A percentile compares a stretch with the other conserved stretches of the same genome.
Conservation (phyloP, 2,888 invertebrate genomes). For the Perizoma affinitatum region DNA sequence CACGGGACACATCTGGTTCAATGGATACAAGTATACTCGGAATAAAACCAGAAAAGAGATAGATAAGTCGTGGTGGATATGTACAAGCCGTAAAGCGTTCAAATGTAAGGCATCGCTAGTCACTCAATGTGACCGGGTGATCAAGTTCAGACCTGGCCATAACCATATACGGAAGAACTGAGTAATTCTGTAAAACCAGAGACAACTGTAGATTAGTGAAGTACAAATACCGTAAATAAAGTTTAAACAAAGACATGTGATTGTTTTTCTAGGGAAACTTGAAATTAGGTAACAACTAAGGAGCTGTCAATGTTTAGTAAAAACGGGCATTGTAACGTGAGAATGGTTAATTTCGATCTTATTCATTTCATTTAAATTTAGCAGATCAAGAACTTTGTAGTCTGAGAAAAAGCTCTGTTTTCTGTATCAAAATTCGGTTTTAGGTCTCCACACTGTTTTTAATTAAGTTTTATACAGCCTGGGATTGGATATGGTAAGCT, state of each 20-base stretch:
- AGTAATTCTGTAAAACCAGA: neutral
- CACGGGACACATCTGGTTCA: conserved; percentile 21
- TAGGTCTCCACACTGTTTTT: no score
- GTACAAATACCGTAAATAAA: neutral
- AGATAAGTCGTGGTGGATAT: conserved; percentile 24
- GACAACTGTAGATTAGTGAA: neutral
- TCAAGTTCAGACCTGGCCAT: conserved; percentile 43
- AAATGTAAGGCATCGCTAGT: conserved; percentile 49
- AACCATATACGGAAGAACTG: conserved; percentile 33
- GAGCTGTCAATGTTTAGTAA: no score
- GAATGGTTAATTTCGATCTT: no score
- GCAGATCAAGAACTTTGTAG: no score
- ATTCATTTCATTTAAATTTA: no score
- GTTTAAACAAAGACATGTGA: neutral
- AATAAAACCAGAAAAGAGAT: conserved; percentile 23
- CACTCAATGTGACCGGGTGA: conserved; percentile 45
- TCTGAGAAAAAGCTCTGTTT: no score
- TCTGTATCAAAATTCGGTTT: no score
- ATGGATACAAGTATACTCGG: conserved; percentile 28
- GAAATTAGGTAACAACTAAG: no score
- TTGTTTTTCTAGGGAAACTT: no score
- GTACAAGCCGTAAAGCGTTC: conserved; percentile 22
- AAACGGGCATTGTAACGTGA: no score
- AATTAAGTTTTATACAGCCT: no score
- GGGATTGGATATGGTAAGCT: no score